Conservation (phyloP, 2,888 invertebrate genomes). For the Ochropacha duplaris region DNA sequence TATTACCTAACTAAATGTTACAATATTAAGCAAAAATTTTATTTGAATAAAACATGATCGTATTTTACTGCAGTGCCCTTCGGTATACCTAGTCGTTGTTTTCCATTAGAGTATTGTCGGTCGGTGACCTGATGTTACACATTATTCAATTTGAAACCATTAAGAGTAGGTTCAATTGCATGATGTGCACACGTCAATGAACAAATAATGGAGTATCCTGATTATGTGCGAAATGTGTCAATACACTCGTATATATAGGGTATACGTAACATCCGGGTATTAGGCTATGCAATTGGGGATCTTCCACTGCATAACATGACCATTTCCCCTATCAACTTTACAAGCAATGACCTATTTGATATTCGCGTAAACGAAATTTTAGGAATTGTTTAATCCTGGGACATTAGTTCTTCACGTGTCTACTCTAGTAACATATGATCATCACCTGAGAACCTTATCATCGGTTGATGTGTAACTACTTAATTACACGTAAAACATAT, state of each 20-base stretch:
- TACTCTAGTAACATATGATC: too few relatives aligned
- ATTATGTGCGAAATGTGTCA: conserved; percentile 3
- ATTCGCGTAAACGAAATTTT: too few relatives aligned
- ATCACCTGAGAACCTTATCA: too few relatives aligned
- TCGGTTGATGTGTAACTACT: too few relatives aligned
- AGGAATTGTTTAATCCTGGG: too few relatives aligned
- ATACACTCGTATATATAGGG: neutral
- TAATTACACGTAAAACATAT: too few relatives aligned
- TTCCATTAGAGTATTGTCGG: neutral
- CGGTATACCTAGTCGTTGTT: too few relatives aligned
- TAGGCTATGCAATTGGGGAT: neutral
- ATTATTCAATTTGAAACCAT: conserved; percentile 42
- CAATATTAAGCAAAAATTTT: neutral
- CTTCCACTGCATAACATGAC: neutral
- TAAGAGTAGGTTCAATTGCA: conserved; percentile 23
- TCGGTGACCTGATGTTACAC: conserved; percentile 9
- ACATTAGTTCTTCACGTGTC: too few relatives aligned
- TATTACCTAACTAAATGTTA: neutral
- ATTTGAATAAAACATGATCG: too few relatives aligned
- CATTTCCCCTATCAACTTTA: too few relatives aligned
- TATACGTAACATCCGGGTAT: neutral
- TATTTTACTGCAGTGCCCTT: too few relatives aligned
- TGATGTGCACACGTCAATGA: conserved; percentile 14
- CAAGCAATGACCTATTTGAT: too few relatives aligned
- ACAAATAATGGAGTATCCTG: conserved; percentile 30